Conservation (phyloP, 2,113 vertebrate species). For the Malurus melanocephalus region DNA sequence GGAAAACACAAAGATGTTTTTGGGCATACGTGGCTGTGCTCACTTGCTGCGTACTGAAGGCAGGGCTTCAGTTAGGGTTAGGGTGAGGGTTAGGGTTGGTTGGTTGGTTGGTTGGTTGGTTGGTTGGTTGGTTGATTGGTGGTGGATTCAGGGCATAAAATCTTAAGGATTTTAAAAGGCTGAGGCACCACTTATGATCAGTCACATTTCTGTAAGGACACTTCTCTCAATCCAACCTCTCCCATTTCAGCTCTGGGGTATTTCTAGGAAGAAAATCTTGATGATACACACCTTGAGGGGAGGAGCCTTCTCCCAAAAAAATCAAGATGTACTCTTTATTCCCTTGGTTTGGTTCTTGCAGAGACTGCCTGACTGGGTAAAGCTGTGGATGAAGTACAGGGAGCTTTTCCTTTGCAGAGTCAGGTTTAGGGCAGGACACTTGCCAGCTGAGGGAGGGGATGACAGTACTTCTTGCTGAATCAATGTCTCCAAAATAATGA, state of each 20-base stretch:
- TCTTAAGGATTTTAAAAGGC: background rate
- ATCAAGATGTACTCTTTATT: background rate
- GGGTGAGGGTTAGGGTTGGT: too few species aligned
- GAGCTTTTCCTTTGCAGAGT: background rate
- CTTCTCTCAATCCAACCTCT: background rate
- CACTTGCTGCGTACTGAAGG: background rate
- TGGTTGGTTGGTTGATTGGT: too few species aligned
- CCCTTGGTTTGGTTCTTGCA: background rate
- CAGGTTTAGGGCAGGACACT: background rate
- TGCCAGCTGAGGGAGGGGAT: background rate
- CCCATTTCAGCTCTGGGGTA: background rate
- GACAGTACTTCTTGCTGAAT: background rate
- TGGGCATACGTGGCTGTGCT: background rate
- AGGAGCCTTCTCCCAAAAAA: background rate
- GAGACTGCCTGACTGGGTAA: background rate
- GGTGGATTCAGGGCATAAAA: accelerated
- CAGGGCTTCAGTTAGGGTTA: background rate
- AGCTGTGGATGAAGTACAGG: background rate
- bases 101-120: too few species aligned
- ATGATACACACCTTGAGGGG: background rate
- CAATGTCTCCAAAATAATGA: background rate
- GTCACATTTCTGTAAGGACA: background rate
- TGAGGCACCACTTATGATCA: background rate
- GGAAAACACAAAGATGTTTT: background rate
- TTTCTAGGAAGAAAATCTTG: background rate